Evolutionary conservation across 1,140 invertebrate species (phyloP).

Genomic region (Drosophila repletoides): DNA sequence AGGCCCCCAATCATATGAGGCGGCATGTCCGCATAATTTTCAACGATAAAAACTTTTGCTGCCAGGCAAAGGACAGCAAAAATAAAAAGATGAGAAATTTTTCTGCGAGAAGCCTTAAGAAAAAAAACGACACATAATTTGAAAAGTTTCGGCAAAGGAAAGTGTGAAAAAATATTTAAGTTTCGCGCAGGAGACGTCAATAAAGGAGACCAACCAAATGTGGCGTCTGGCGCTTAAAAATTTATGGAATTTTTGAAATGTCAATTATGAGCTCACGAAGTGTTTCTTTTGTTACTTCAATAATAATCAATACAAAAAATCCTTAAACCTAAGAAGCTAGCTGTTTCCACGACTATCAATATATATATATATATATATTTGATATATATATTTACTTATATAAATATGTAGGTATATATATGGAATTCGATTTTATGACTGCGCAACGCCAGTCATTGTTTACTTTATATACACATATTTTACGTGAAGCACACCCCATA

Average conservation of each 20-base stretch:
- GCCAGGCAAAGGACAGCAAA: slow-evolving; percentile 3
- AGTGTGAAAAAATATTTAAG: slow-evolving; percentile 78
- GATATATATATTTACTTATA: background rate
- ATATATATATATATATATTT: background rate
- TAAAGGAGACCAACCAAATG: slow-evolving; percentile 17
- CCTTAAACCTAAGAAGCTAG: slow-evolving; percentile 15
- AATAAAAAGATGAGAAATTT: slow-evolving; percentile 30
- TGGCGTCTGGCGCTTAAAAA: slow-evolving; percentile 29
- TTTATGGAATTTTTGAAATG: slow-evolving; percentile 59
- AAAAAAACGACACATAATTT: slow-evolving; percentile 67
- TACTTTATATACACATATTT: slow-evolving; percentile 6
- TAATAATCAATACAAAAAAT: slow-evolving; percentile 48
- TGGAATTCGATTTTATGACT: slow-evolving; percentile 11
- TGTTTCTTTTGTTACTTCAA: slow-evolving; percentile 8
- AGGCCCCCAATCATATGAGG: slow-evolving; percentile 59
- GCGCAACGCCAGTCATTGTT: slow-evolving; percentile 23
- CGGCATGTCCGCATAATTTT: slow-evolving; percentile 66
- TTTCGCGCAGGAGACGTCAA: slow-evolving; percentile 54
- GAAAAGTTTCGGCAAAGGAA: slow-evolving; percentile 69
- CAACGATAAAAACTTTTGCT: slow-evolving; percentile 70
- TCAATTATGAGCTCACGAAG: slow-evolving; percentile 32
- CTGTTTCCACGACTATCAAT: too few species aligned
- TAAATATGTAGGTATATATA: background rate
- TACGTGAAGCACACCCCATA: slow-evolving; percentile 29
- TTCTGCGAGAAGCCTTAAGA: slow-evolving; percentile 6